A percentile compares a stretch with the other conserved stretches of the same genome.
phyloP scores from a whole-genome alignment of 2,113 vertebrate species.

The Rostratula benghalensis region DNA sequence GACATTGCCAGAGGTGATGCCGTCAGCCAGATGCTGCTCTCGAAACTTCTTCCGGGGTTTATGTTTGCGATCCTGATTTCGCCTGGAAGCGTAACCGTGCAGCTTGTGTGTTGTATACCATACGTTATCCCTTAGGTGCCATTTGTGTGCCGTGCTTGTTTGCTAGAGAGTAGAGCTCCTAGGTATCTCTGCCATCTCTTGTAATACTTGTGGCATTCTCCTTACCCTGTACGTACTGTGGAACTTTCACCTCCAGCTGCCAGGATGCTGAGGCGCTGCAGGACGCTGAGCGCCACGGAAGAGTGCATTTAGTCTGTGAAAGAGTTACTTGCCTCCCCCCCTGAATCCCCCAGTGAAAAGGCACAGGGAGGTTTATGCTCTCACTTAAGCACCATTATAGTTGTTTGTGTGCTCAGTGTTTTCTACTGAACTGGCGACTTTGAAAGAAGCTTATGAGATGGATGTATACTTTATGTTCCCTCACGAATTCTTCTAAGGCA shows the following conservation, averaged over 20 bases:
- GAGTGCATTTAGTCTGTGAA: constrained; percentile 22
- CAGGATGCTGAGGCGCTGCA: constrained; percentile 18
- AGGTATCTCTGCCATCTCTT: constrained; percentile 6
- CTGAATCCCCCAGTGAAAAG: neutral
- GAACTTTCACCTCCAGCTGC: constrained; percentile 21
- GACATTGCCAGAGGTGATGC: neutral
- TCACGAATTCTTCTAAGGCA: neutral
- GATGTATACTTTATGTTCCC: neutral
- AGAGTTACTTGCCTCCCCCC: constrained; percentile 2
- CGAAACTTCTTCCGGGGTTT: constrained; percentile 6
- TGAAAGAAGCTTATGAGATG: neutral
- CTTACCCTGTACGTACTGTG: constrained; percentile 17
- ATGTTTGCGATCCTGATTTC: constrained; percentile 11
- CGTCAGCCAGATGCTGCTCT: constrained; percentile 51
- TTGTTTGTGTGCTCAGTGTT: neutral
- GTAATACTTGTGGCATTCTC: neutral
- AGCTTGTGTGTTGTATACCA: constrained; percentile 8
- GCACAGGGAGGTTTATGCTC: constrained; percentile 9
- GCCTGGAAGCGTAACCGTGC: neutral
- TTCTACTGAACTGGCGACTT: neutral
- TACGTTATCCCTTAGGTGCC: neutral
- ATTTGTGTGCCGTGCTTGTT: constrained; percentile 49
- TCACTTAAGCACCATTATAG: constrained; percentile 20
- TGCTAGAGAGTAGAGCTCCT: constrained; percentile 29
- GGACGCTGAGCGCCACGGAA: constrained; percentile 20